A percentile compares a stretch with the other conserved stretches of the same genome.
phyloP scores from a whole-genome alignment of 2,113 vertebrate genomes.

The Halcyon malimbica region DNA sequence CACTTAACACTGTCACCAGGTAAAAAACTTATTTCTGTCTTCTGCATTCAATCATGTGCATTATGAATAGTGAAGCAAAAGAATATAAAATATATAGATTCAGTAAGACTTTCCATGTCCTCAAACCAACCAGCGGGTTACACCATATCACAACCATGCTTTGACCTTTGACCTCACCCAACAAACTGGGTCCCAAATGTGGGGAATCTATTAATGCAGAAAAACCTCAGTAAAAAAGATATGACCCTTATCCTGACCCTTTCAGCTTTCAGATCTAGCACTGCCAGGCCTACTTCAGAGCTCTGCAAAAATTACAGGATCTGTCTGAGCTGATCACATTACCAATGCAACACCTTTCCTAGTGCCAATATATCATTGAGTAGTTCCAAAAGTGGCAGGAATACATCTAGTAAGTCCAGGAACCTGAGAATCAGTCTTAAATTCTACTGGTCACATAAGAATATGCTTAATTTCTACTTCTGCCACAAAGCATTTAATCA shows the following conservation, averaged over 20 bases:
- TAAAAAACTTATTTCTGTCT: neutral
- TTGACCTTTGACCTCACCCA: neutral
- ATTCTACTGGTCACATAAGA: neutral
- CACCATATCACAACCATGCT: neutral
- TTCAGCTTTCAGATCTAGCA: neutral
- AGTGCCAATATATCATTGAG: neutral
- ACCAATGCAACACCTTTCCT: neutral
- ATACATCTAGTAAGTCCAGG: neutral
- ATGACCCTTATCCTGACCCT: neutral
- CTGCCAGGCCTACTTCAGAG: neutral
- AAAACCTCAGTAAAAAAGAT: neutral
- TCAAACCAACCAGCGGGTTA: neutral
- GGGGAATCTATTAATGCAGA: neutral
- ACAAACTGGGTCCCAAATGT: neutral
- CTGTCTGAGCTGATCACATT: neutral
- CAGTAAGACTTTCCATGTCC: neutral
- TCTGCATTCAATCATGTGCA: neutral
- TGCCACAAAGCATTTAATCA: neutral
- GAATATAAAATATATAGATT: neutral
- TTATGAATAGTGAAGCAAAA: neutral
- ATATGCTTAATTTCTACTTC: neutral
- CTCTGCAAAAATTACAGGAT: neutral
- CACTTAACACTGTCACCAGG: neutral
- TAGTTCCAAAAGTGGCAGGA: neutral
- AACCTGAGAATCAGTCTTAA: neutral